These are phyloP conservation scores for Lipotes vexillifer DNA, from an alignment of 2,113 vertebrate species.

Conservation along the genomic window DNA sequence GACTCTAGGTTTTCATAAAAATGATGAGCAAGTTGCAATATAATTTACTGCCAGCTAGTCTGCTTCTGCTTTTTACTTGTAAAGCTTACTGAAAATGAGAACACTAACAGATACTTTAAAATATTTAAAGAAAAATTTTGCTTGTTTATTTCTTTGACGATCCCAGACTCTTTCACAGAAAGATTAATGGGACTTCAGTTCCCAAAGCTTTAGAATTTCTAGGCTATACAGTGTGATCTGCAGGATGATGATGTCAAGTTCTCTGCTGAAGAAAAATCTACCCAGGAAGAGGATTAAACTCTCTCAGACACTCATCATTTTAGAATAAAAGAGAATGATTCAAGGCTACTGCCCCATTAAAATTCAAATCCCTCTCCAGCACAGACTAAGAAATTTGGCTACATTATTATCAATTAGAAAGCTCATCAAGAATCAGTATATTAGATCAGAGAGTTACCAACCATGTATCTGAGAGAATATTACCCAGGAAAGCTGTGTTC, in stretches of 20 bases:
- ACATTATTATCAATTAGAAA: slow-evolving; percentile 1
- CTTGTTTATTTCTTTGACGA: background rate
- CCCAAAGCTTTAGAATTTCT: background rate
- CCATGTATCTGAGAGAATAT: background rate
- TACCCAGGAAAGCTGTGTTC: background rate
- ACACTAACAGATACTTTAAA: background rate
- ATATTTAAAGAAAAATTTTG: background rate
- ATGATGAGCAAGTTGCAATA: background rate
- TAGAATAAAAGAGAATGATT: slow-evolving; percentile 1
- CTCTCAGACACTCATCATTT: background rate
- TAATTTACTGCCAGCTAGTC: background rate
- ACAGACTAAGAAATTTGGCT: background rate
- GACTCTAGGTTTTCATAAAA: background rate
- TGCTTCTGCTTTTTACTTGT: background rate
- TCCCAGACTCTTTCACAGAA: background rate
- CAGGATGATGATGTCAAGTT: background rate
- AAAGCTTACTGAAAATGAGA: background rate
- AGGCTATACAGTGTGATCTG: background rate
- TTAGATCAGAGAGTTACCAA: slow-evolving; percentile 10
- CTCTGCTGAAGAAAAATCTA: background rate
- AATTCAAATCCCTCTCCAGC: background rate
- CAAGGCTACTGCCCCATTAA: background rate
- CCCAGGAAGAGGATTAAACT: background rate
- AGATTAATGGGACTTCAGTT: background rate
- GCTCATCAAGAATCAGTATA: background rate